phyloP scores from a whole-genome alignment of 2,113 vertebrate genomes.

The Dasypus novemcinctus region DNA sequence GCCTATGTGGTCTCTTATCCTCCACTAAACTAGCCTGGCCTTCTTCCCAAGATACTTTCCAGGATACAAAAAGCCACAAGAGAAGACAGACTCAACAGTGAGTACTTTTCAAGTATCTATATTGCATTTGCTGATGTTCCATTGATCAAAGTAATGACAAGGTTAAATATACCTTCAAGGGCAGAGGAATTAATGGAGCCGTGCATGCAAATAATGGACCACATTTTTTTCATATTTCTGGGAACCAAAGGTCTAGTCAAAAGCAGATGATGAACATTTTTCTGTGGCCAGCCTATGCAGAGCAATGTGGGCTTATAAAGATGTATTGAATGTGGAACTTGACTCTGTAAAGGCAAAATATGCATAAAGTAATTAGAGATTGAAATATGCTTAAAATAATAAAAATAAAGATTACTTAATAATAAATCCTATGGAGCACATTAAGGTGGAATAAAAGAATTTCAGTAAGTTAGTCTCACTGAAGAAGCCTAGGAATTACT shows the following conservation, averaged over 20 bases:
- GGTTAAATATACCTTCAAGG: background rate
- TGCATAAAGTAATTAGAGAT: background rate
- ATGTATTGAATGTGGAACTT: background rate
- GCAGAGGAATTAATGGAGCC: background rate
- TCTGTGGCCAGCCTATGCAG: too few relatives aligned
- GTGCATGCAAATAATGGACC: background rate
- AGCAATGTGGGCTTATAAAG: rapidly evolving
- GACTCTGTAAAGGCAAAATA: background rate
- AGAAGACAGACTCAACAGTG: background rate
- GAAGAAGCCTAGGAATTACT: background rate
- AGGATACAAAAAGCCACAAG: background rate
- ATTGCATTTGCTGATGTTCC: background rate
- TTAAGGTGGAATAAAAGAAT: background rate
- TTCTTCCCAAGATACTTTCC: background rate
- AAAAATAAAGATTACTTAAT: background rate
- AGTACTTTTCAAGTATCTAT: background rate
- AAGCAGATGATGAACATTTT: background rate
- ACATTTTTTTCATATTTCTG: background rate
- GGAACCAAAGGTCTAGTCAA: too few relatives aligned
- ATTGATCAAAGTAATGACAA: background rate
- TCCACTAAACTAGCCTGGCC: background rate
- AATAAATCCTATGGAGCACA: too few relatives aligned
- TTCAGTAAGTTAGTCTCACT: background rate
- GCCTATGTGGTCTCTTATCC: background rate
- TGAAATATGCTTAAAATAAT: too few relatives aligned